Conservation (phyloP, 2,797 vertebrate genomes). For the Erpetoichthys calabaricus region DNA sequence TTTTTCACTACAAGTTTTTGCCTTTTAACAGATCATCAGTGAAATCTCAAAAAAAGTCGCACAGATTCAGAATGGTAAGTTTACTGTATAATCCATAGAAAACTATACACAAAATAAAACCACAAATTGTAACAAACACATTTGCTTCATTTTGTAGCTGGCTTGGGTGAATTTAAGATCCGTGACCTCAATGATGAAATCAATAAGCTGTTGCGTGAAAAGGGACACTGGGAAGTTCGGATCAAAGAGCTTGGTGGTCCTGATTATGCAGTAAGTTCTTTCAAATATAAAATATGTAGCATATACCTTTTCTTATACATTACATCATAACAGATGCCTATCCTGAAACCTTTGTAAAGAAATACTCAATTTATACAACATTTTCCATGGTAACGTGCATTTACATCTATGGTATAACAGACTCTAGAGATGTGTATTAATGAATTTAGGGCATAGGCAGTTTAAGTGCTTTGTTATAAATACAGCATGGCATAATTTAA, state of each 20-base stretch:
- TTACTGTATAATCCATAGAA: background rate
- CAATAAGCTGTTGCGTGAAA: conserved; percentile 88
- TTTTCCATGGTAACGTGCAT: too few species aligned
- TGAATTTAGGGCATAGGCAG: too few species aligned
- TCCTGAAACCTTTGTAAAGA: too few species aligned
- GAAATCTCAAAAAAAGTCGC: conserved; percentile 96
- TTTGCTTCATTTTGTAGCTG: conserved; percentile 46
- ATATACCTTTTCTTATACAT: too few species aligned
- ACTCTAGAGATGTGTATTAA: too few species aligned
- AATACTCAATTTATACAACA: too few species aligned
- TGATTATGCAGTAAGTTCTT: conserved; percentile 65
- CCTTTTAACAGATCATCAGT: conserved; percentile 73
- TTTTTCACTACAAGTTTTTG: conserved; percentile 4
- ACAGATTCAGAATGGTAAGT: conserved; percentile 93
- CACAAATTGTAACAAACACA: background rate
- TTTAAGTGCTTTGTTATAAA: too few species aligned
- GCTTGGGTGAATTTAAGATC: conserved; percentile 91
- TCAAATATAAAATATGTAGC: background rate
- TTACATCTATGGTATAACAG: too few species aligned
- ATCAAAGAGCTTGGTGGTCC: conserved; percentile 90
- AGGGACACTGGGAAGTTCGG: conserved; percentile 87
- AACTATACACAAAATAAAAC: background rate
- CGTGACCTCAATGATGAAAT: conserved; percentile 93
- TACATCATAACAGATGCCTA: too few species aligned
- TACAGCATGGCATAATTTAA: too few species aligned